These are phyloP conservation scores for Tachyglossus aculeatus DNA, from an alignment of 2,797 vertebrate genomes.

Conservation along the genomic window DNA sequence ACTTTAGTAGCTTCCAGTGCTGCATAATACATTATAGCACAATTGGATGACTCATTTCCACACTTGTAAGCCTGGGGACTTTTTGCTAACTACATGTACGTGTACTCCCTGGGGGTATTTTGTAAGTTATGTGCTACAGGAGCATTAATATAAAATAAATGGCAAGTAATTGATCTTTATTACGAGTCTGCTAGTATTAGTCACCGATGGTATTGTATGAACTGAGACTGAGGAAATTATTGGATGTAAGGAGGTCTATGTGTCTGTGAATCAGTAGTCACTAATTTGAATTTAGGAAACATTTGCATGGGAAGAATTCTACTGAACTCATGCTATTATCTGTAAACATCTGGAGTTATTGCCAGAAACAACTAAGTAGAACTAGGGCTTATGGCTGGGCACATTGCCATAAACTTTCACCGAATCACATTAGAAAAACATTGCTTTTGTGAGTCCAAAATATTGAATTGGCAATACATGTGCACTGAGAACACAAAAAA, in stretches of 20 bases:
- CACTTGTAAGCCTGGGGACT: too few species aligned
- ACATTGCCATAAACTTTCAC: too few species aligned
- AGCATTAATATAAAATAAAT: neutral
- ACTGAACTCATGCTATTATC: neutral
- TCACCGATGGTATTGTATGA: neutral
- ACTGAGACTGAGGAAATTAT: neutral
- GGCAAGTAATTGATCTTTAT: neutral
- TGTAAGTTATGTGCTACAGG: neutral
- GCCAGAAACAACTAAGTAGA: too few species aligned
- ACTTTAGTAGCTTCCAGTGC: constrained; percentile 16
- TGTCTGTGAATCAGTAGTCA: neutral
- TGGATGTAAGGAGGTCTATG: neutral
- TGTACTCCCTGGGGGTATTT: neutral
- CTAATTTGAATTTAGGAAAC: neutral
- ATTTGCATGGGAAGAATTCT: neutral
- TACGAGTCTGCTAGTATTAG: neutral
- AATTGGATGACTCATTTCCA: constrained; percentile 29
- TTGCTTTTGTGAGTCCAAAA: neutral
- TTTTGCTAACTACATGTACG: neutral
- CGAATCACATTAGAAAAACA: neutral
- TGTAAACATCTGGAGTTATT: too few species aligned
- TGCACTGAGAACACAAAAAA: neutral
- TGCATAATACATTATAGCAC: constrained; percentile 22
- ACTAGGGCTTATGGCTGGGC: too few species aligned
- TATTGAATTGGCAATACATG: neutral